phyloP scores from a whole-genome alignment of 2,888 invertebrate genomes.

The Lymantria monacha region DNA sequence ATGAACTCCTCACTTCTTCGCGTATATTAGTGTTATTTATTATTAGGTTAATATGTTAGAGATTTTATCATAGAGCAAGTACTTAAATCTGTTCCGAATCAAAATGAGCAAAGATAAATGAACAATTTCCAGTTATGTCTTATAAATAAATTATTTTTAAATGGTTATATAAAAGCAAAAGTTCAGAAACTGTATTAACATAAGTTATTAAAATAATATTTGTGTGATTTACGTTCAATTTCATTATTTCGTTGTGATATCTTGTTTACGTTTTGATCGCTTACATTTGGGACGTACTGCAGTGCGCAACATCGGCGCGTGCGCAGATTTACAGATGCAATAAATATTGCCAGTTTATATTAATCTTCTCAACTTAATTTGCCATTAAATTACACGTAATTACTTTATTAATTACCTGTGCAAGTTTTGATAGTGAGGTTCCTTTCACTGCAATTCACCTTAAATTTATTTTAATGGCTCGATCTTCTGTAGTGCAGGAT shows the following conservation, averaged over 20 bases:
- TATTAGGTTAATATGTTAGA: constrained; percentile 45
- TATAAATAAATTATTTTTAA: too few relatives aligned
- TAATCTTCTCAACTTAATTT: constrained; percentile 33
- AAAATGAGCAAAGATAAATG: too few relatives aligned
- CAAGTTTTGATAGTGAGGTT: constrained; percentile 19
- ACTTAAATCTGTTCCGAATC: constrained; percentile 2
- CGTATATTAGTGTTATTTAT: constrained; percentile 48
- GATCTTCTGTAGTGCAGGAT: too few relatives aligned
- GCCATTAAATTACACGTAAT: constrained; percentile 29
- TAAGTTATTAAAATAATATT: too few relatives aligned
- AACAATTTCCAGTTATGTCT: too few relatives aligned
- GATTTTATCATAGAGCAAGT: constrained; percentile 40
- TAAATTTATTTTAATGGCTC: too few relatives aligned
- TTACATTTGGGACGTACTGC: constrained; percentile 1
- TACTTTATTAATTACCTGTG: constrained; percentile 29
- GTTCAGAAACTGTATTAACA: too few relatives aligned
- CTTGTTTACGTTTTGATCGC: too few relatives aligned
- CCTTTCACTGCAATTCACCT: too few relatives aligned
- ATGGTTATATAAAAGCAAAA: too few relatives aligned
- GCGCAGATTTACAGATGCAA: constrained; percentile 32
- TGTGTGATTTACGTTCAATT: too few relatives aligned
- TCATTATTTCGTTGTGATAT: too few relatives aligned
- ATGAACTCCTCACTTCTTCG: constrained; percentile 37
- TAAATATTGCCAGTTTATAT: constrained; percentile 28
- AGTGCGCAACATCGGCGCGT: constrained; percentile 28